Conservation (phyloP, 2,113 vertebrate genomes). For the Zosterops japonicus region DNA sequence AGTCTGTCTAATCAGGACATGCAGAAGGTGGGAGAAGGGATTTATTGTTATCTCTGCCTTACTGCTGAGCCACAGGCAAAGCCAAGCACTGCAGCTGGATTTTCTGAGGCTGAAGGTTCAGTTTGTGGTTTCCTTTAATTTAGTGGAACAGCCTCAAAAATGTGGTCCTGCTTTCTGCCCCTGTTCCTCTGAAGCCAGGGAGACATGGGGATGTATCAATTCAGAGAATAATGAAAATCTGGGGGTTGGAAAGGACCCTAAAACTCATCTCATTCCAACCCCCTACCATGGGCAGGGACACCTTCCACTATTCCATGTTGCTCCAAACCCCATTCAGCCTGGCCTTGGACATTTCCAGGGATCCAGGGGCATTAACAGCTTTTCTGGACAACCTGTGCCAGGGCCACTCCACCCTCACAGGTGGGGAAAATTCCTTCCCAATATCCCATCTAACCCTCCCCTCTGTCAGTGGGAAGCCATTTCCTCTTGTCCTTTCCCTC, state of each 20-base stretch:
- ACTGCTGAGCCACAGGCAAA: conserved; percentile 22
- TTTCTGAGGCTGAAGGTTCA: not conserved
- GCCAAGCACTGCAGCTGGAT: not conserved
- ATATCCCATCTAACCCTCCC: not conserved
- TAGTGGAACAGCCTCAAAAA: not conserved
- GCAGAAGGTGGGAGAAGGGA: conserved; percentile 44
- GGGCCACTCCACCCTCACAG: fast-evolving
- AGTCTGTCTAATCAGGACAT: not conserved
- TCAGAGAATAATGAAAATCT: not conserved
- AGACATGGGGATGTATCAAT: not conserved
- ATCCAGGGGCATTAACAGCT: not conserved
- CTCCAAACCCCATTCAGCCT: fast-evolving
- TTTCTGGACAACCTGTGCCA: not conserved
- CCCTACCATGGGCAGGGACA: not conserved
- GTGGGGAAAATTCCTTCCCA: not conserved
- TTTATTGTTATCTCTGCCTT: conserved; percentile 22
- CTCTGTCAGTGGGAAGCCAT: not conserved
- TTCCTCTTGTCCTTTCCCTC: not conserved
- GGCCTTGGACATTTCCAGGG: not conserved
- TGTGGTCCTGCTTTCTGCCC: not conserved
- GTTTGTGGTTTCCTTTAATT: not conserved
- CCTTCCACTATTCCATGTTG: fast-evolving
- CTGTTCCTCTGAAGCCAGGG: not conserved
- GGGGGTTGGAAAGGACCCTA: not conserved
- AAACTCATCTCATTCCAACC: not conserved